Percentiles rank a stretch among this genome's conserved stretches.
phyloP scores from a whole-genome alignment of 2,113 vertebrate genomes.

The Lagopus muta region DNA sequence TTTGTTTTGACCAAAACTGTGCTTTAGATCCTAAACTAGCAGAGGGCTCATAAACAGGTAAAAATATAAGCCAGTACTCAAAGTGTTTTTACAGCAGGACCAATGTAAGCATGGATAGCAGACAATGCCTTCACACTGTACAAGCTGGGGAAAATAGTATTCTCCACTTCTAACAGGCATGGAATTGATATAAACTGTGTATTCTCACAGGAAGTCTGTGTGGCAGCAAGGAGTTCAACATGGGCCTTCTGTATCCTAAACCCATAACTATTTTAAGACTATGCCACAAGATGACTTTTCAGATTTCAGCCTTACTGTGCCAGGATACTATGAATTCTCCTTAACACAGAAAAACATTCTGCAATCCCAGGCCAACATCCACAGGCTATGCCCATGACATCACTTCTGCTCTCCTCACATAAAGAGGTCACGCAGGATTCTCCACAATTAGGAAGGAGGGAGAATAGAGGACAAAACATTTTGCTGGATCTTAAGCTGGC shows the following conservation, averaged over 20 bases:
- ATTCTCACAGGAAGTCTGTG: neutral
- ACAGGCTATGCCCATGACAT: neutral
- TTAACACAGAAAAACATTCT: neutral
- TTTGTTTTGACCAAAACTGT: neutral
- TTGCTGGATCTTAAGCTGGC: neutral
- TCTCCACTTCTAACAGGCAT: neutral
- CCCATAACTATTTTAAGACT: neutral
- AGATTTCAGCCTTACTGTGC: neutral
- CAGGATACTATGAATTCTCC: neutral
- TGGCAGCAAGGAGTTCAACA: neutral
- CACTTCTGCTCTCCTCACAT: neutral
- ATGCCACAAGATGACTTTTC: neutral
- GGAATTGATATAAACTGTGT: neutral
- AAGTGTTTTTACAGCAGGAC: neutral
- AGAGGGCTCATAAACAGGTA: neutral
- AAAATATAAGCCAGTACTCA: neutral
- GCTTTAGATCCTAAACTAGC: neutral
- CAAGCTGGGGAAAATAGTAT: neutral
- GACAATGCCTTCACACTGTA: neutral
- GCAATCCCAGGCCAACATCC: neutral
- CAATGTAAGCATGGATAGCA: neutral
- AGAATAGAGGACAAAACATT: neutral
- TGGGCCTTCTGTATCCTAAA: neutral
- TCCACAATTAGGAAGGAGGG: neutral
- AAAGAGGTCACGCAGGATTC: neutral